Evolutionary conservation across 2,113 vertebrate species (phyloP).

Genomic region (Lichenostomus cassidix): DNA sequence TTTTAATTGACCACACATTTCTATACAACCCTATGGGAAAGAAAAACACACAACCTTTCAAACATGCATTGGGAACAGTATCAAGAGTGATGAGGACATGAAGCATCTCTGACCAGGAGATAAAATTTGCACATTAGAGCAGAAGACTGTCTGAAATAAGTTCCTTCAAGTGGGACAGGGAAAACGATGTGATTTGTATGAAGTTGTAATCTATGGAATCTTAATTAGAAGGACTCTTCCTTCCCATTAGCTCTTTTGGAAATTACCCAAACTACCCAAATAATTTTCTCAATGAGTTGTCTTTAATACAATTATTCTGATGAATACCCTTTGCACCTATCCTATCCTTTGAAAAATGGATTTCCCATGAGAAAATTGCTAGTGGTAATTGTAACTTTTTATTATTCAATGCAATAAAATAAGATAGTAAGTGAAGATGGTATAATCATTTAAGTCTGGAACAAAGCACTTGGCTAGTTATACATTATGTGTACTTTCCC

Average conservation of each 20-base stretch:
- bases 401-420: not conserved
- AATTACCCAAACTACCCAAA: not conserved
- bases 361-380: not conserved
- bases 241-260: not conserved
- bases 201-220: not conserved
- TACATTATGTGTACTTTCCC: accelerated
- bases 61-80: not conserved
- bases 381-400: not conserved
- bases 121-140: not conserved
- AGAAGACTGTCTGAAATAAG: not conserved
- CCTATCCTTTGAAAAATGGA: not conserved
- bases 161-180: not conserved
- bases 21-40: not conserved
- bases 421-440: not conserved
- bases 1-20: not conserved
- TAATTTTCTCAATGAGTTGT: not conserved
- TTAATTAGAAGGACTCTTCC: not conserved
- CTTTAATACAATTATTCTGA: not conserved
- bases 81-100: not conserved
- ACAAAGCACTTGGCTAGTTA: not conserved
- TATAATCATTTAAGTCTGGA: not conserved
- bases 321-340: not conserved
- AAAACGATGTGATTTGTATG: not conserved
- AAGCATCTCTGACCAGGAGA: not conserved
- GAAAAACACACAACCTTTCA: not conserved